phyloP scores from a whole-genome alignment of 1,140 invertebrate genomes.

The Sminthurinus signatus region DNA sequence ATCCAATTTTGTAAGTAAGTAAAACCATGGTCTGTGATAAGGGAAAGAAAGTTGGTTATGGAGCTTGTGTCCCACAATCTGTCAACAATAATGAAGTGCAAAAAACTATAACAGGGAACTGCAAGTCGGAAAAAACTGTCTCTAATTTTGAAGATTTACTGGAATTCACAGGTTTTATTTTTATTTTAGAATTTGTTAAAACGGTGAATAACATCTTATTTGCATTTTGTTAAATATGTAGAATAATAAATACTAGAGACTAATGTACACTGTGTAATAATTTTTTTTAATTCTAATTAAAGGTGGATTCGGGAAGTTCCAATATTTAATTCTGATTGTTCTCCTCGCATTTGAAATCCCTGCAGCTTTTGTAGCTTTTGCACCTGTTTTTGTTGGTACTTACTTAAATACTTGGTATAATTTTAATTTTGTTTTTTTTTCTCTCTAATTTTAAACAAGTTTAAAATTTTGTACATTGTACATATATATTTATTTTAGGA shows the following conservation, averaged over 20 bases:
- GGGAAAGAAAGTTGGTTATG: too few relatives aligned
- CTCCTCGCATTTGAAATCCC: constrained; percentile 26
- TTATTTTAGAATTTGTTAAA: too few relatives aligned
- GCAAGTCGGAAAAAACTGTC: too few relatives aligned
- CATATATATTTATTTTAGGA: background rate
- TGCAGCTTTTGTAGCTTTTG: constrained; percentile 29
- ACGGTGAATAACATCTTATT: background rate
- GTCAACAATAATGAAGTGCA: too few relatives aligned
- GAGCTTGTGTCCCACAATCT: too few relatives aligned
- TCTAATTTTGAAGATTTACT: constrained; percentile 11
- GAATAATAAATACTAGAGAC: background rate
- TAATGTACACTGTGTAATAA: background rate
- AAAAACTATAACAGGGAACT: too few relatives aligned
- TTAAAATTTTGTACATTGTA: too few relatives aligned
- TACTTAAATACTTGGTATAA: too few relatives aligned
- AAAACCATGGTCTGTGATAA: too few relatives aligned
- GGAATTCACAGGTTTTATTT: constrained; percentile 5
- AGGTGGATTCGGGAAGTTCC: constrained; percentile 36
- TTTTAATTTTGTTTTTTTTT: too few relatives aligned
- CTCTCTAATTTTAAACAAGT: too few relatives aligned
- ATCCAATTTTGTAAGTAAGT: too few relatives aligned
- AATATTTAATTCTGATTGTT: constrained; percentile 17
- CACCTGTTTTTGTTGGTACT: constrained; percentile 22
- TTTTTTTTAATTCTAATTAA: background rate
- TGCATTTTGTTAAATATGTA: background rate